A percentile compares a stretch with the other conserved stretches of the same genome.
Evolutionary conservation across 2,113 vertebrate species (phyloP).

Genomic region (Anoplopoma fimbria): DNA sequence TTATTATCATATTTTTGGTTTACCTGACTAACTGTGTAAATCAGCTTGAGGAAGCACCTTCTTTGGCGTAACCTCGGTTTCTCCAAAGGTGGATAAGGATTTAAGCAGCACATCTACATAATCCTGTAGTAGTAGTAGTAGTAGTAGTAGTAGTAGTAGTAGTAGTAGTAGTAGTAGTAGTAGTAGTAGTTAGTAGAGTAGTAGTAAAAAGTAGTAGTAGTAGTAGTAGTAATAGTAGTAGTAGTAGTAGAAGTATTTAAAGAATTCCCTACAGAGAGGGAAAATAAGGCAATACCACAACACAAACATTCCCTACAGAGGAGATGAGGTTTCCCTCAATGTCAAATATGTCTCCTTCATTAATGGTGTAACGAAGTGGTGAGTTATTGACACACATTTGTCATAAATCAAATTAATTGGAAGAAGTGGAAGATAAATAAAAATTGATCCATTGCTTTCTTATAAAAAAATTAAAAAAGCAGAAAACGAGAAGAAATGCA

Average conservation of each 20-base stretch:
- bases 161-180: too few relatives aligned
- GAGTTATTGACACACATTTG: constrained; percentile 18
- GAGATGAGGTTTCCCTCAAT: background rate
- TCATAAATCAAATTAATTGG: constrained; percentile 1
- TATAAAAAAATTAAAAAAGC: background rate
- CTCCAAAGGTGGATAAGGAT: too few relatives aligned
- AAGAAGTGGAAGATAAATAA: too few relatives aligned
- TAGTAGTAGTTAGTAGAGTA: too few relatives aligned
- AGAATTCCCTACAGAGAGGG: background rate
- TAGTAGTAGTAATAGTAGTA: too few relatives aligned
- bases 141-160: too few relatives aligned
- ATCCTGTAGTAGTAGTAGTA: too few relatives aligned
- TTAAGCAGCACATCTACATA: too few relatives aligned
- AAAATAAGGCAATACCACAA: background rate
- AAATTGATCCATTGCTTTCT: background rate
- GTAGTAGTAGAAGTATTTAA: background rate
- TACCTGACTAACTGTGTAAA: background rate
- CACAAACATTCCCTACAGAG: too few relatives aligned
- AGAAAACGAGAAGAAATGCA: background rate
- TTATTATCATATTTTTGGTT: too few relatives aligned
- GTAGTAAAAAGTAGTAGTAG: too few relatives aligned
- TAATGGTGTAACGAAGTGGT: background rate
- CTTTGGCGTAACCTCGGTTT: too few relatives aligned
- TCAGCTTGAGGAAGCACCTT: background rate
- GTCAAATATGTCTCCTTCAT: constrained; percentile 4